Evolutionary conservation across 53 echinoderm and acorn worm species (phyloP).

Genomic region (Glandiceps talaboti): DNA sequence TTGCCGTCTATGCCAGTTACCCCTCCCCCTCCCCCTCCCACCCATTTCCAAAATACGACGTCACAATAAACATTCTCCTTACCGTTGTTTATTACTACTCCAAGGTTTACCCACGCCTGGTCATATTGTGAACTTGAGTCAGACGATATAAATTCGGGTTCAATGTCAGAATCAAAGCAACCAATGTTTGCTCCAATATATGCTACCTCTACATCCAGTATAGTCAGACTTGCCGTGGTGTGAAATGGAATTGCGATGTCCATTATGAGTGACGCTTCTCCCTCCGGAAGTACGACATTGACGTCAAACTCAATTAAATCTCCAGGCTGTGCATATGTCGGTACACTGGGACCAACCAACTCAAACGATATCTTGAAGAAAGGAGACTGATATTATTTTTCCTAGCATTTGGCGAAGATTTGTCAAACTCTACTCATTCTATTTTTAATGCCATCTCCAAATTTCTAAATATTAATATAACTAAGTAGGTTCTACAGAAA

Average conservation of each 20-base stretch:
- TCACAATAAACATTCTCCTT: too few species aligned
- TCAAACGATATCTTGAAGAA: background rate
- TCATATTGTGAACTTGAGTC: constrained; percentile 33
- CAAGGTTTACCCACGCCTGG: constrained; percentile 25
- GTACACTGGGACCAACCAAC: background rate
- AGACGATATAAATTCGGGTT: constrained; percentile 3
- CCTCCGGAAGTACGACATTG: background rate
- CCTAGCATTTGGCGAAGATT: too few species aligned
- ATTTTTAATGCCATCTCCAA: too few species aligned
- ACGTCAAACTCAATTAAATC: background rate
- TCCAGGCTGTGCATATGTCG: background rate
- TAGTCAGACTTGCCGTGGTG: background rate
- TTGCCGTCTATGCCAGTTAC: too few species aligned
- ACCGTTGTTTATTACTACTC: constrained; percentile 24
- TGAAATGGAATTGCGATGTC: background rate
- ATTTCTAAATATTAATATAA: too few species aligned
- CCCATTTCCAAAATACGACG: too few species aligned
- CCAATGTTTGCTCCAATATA: background rate
- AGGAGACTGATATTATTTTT: too few species aligned
- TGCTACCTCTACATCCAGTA: background rate
- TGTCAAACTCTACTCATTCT: too few species aligned
- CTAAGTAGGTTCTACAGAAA: too few species aligned
- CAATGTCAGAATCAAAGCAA: background rate
- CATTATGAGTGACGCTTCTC: background rate
- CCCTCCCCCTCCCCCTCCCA: too few species aligned